Percentiles rank a stretch among this genome's conserved stretches.
Conservation (phyloP, 2,113 vertebrate genomes). For the Sinocyclocheilus anophthalmus region DNA sequence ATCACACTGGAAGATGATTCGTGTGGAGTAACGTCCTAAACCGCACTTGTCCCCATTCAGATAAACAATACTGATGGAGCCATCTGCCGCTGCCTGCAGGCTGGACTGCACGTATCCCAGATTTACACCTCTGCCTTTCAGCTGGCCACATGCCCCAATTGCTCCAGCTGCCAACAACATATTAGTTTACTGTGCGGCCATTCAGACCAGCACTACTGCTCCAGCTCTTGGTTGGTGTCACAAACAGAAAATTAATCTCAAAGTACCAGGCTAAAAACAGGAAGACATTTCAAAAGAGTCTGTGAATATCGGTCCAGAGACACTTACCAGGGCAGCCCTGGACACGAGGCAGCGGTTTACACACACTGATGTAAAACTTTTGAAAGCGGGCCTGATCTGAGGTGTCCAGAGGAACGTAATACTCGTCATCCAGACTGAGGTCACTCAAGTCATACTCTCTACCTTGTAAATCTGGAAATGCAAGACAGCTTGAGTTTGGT, state of each 20-base stretch:
- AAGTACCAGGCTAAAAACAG: not conserved
- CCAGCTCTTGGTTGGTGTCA: not conserved
- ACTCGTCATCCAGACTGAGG: constrained; percentile 76
- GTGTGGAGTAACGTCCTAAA: constrained; percentile 81
- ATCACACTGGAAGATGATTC: constrained; percentile 88
- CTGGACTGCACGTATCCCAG: constrained; percentile 89
- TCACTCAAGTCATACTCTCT: constrained; percentile 91
- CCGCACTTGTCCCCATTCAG: constrained; percentile 85
- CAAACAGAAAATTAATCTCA: not conserved
- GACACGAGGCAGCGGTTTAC: constrained; percentile 82
- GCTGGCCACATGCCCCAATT: constrained; percentile 84
- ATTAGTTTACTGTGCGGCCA: not conserved
- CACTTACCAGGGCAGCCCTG: constrained; percentile 80
- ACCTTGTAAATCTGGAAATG: constrained; percentile 80
- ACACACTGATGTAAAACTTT: constrained; percentile 89
- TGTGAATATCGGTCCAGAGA: not conserved
- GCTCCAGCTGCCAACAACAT: constrained; percentile 77
- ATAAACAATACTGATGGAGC: constrained; percentile 88
- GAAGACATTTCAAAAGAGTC: too few relatives aligned
- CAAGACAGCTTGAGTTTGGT: too few relatives aligned
- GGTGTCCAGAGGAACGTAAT: constrained; percentile 86
- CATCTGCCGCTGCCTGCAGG: constrained; percentile 82
- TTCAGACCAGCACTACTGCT: not conserved
- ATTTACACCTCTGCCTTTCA: constrained; percentile 70
- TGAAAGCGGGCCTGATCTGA: constrained; percentile 68